Percentiles rank a stretch among this genome's conserved stretches.
phyloP scores from a whole-genome alignment of 2,113 vertebrate species.

The Scolopax mira region DNA sequence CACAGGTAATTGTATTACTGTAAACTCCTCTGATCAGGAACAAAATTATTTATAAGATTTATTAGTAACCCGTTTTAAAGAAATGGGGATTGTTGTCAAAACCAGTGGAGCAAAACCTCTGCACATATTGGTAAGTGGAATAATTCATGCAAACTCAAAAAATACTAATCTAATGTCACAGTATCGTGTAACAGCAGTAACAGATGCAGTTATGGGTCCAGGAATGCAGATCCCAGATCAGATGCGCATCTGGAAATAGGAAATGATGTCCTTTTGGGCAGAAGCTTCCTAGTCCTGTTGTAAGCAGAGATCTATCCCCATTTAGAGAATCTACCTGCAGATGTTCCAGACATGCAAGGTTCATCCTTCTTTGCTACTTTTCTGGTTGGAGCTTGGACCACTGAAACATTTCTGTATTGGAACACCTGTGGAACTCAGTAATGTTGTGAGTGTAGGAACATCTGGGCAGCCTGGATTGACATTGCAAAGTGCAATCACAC shows the following conservation, averaged over 20 bases:
- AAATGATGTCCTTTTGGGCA: not conserved
- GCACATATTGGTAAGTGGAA: not conserved
- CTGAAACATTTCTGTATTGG: not conserved
- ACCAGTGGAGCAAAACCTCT: not conserved
- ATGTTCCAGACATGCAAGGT: not conserved
- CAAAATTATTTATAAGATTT: not conserved
- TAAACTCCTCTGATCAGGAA: not conserved
- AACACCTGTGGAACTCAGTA: not conserved
- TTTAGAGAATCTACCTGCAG: not conserved
- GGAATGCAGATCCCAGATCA: not conserved
- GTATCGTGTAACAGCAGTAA: not conserved
- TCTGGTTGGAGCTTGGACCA: not conserved
- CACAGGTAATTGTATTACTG: not conserved
- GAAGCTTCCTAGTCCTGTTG: not conserved
- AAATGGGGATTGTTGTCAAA: not conserved
- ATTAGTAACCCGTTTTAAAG: not conserved
- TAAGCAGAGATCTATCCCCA: not conserved
- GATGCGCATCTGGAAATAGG: not conserved
- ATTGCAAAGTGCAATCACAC: not conserved
- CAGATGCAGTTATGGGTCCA: not conserved
- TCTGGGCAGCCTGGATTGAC: not conserved
- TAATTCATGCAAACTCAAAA: not conserved
- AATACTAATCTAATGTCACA: not conserved
- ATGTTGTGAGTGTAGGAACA: not conserved
- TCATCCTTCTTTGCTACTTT: not conserved